Evolutionary conservation across 2,113 vertebrate species (phyloP).

Genomic region (Cacatua alba): DNA sequence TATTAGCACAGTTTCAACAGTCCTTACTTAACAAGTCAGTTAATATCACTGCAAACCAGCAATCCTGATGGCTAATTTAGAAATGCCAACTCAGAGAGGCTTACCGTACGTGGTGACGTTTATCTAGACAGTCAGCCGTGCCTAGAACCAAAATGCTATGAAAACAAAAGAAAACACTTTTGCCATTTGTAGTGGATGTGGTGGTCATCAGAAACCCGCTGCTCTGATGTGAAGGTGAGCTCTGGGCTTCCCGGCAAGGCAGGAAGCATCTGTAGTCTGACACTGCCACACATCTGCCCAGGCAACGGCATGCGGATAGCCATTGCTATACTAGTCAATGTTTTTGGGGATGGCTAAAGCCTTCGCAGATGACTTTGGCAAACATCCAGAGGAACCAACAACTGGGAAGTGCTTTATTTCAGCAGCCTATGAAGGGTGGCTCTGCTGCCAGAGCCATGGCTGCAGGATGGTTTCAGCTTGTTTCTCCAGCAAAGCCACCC

Average conservation of each 20-base stretch:
- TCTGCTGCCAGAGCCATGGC: neutral
- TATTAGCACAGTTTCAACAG: neutral
- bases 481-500: neutral
- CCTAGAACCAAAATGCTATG: neutral
- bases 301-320: rapidly evolving
- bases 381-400: neutral
- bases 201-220: neutral
- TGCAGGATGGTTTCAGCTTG: neutral
- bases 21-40: neutral
- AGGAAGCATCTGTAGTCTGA: neutral
- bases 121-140: neutral
- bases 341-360: neutral
- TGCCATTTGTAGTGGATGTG: neutral
- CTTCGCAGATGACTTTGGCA: neutral
- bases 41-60: neutral
- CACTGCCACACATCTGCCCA: rapidly evolving
- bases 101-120: neutral
- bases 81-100: neutral
- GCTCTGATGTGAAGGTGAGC: neutral
- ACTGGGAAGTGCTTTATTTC: neutral
- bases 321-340: neutral
- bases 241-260: neutral
- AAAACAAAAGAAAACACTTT: neutral
- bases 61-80: neutral
- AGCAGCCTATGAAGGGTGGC: rapidly evolving